Conservation (phyloP, 2,113 vertebrate genomes). For the Cyanoramphus novaezelandiae region DNA sequence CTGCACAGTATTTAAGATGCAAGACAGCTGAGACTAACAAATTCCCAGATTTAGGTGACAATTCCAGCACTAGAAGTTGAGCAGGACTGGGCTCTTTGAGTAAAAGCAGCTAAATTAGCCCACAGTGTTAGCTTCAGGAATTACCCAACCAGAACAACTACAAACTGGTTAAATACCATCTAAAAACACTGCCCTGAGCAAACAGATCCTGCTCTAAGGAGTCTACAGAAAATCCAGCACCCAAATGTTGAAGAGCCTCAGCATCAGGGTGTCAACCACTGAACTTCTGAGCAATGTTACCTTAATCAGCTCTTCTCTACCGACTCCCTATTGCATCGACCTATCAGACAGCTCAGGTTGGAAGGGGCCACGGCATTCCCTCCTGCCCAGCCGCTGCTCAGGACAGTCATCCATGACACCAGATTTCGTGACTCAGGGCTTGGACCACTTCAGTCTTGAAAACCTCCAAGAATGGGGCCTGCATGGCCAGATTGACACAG, state of each 20-base stretch:
- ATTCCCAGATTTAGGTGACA: neutral
- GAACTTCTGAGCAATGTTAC: neutral
- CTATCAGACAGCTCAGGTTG: neutral
- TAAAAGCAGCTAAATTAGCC: neutral
- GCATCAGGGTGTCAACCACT: neutral
- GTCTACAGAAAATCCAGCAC: neutral
- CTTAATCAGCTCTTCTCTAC: neutral
- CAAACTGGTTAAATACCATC: neutral
- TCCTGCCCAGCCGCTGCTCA: neutral
- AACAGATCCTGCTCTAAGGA: neutral
- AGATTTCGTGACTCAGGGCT: neutral
- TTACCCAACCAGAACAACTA: neutral
- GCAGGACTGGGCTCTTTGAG: neutral
- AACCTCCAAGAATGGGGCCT: neutral
- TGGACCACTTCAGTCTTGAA: neutral
- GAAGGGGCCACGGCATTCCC: neutral
- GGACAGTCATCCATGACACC: neutral
- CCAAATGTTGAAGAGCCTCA: neutral
- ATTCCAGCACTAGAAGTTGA: neutral
- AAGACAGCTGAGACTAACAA: neutral
- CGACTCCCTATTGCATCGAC: neutral
- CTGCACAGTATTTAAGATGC: neutral
- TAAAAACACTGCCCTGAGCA: neutral
- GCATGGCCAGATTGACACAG: neutral
- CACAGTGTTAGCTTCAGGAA: neutral